These are phyloP conservation scores for Metopolophium dirhodum DNA, from an alignment of 1,140 invertebrate genomes.

Conservation along the genomic window DNA sequence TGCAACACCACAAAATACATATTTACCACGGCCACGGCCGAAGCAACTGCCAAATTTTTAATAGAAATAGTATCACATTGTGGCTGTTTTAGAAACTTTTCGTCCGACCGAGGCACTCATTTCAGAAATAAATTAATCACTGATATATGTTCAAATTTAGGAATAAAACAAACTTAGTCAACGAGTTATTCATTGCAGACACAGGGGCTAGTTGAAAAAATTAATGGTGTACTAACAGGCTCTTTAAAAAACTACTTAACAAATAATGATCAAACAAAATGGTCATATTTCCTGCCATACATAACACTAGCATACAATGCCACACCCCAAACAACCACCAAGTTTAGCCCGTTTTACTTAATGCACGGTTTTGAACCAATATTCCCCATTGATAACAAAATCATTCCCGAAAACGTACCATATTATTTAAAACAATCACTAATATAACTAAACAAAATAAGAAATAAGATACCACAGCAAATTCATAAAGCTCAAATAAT, in stretches of 20 bases:
- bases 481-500: background rate
- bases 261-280: background rate
- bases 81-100: background rate
- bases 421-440: background rate
- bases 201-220: background rate
- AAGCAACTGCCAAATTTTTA: background rate
- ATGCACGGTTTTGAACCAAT: background rate
- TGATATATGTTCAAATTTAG: background rate
- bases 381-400: background rate
- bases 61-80: background rate
- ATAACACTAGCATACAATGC: background rate
- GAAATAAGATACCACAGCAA: background rate
- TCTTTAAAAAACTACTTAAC: background rate
- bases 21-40: background rate
- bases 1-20: background rate
- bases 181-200: background rate
- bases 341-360: background rate
- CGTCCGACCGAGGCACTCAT: background rate
- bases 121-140: background rate
- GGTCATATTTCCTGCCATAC: background rate
- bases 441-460: background rate
- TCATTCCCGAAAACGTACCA: background rate
- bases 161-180: background rate
- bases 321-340: background rate
- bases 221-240: background rate